These are phyloP conservation scores for Ceratina australensis DNA, from an alignment of 1,140 invertebrate genomes.

Conservation along the genomic window DNA sequence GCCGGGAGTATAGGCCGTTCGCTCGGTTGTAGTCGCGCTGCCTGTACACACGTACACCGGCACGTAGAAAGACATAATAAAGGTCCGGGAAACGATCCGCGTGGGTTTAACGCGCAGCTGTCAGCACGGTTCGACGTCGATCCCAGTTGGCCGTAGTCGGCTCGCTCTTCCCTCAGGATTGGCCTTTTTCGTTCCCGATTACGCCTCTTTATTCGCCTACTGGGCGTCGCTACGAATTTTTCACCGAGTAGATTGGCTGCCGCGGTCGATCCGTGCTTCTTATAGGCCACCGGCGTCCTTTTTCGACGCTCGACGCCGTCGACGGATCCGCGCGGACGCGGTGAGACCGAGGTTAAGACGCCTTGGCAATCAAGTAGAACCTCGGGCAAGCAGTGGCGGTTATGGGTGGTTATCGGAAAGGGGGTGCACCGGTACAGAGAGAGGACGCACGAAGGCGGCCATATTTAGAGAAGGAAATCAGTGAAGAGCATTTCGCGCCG, in stretches of 20 bases:
- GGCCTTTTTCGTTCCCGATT: constrained; percentile 66
- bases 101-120: constrained; percentile 67
- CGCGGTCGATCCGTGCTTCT: constrained; percentile 34
- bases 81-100: constrained; percentile 70
- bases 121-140: constrained; percentile 41
- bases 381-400: constrained; percentile 78
- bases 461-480: constrained; percentile 80
- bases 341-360: constrained; percentile 77
- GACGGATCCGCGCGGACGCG: constrained; percentile 57
- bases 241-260: constrained; percentile 64
- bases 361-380: constrained; percentile 80
- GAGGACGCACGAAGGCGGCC: constrained; percentile 71
- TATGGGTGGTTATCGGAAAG: constrained; percentile 76
- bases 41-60: constrained; percentile 52
- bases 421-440: constrained; percentile 58
- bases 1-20: constrained; percentile 32
- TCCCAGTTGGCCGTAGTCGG: constrained; percentile 56
- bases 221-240: constrained; percentile 70
- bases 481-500: constrained; percentile 75
- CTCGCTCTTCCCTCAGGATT: constrained; percentile 57
- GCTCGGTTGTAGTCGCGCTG: constrained; percentile 40
- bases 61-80: constrained; percentile 69
- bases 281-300: constrained; percentile 61
- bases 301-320: constrained; percentile 13
- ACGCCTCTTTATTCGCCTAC: constrained; percentile 72